Conservation (phyloP, 2,888 invertebrate genomes). For the Oscheius onirici region DNA sequence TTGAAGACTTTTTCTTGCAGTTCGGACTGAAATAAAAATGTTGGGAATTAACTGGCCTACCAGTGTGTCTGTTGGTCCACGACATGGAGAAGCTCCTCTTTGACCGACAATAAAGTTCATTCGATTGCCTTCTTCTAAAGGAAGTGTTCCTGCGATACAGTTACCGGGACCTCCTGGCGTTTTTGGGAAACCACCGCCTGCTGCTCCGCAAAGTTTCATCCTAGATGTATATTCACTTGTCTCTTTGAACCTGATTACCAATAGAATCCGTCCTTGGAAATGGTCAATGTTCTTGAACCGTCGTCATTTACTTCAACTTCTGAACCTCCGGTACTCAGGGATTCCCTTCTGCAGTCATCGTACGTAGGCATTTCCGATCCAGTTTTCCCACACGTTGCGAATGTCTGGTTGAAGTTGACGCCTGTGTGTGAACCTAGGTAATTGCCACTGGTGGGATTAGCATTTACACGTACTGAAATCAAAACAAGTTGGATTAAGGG, state of each 20-base stretch:
- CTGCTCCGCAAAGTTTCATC: slow-evolving; percentile 23
- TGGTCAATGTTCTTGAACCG: background rate
- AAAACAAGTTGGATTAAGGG: slow-evolving; percentile 21
- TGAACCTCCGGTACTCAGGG: background rate
- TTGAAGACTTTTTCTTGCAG: background rate
- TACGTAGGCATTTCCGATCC: slow-evolving; percentile 15
- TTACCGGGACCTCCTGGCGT: background rate
- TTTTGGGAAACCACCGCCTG: slow-evolving; percentile 17
- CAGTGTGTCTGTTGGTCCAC: slow-evolving; percentile 7
- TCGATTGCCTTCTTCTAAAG: background rate
- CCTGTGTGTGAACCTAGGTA: background rate
- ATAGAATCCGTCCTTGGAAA: slow-evolving; percentile 15
- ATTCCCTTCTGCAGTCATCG: slow-evolving; percentile 10
- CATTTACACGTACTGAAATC: background rate
- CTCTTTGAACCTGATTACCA: background rate
- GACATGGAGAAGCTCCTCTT: slow-evolving; percentile 12
- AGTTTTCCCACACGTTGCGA: slow-evolving; percentile 16
- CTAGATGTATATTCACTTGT: background rate
- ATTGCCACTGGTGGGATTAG: background rate
- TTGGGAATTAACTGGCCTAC: background rate
- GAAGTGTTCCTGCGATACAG: background rate
- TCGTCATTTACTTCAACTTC: slow-evolving; percentile 9
- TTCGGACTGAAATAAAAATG: background rate
- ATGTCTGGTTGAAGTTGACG: background rate
- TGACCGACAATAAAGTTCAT: slow-evolving; percentile 15